A percentile compares a stretch with the other conserved stretches of the same genome.
phyloP scores from a whole-genome alignment of 2,113 vertebrate genomes.

The Crocuta crocuta region DNA sequence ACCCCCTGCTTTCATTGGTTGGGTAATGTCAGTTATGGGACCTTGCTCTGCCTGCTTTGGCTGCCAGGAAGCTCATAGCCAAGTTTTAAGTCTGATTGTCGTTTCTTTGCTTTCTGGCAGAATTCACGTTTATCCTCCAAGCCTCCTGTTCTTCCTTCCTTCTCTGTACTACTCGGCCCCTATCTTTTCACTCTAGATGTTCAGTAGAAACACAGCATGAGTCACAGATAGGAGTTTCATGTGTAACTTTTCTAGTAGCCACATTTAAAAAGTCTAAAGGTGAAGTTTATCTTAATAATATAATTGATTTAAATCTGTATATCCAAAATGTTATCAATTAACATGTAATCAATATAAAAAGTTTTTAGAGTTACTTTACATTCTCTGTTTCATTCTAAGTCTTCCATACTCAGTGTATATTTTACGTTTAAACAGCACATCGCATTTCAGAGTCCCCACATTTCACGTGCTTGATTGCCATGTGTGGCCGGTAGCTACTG shows the following conservation, averaged over 20 bases:
- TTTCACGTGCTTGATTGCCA: not conserved
- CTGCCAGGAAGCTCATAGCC: not conserved
- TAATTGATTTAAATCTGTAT: slow-evolving; percentile 3
- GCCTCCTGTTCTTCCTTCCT: not conserved
- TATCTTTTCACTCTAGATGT: not conserved
- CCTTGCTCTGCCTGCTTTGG: not conserved
- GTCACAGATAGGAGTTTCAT: not conserved
- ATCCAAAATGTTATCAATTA: slow-evolving; percentile 1
- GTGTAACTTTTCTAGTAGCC: not conserved
- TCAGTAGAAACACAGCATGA: not conserved
- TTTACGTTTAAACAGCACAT: not conserved
- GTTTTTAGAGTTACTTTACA: not conserved
- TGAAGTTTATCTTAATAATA: slow-evolving; percentile 35
- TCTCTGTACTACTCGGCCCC: not conserved
- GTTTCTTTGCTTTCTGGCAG: not conserved
- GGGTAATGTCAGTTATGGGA: not conserved
- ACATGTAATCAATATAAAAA: slow-evolving; percentile 13
- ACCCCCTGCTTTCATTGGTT: not conserved
- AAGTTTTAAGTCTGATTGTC: not conserved
- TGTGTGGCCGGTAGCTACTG: not conserved
- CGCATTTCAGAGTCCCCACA: not conserved
- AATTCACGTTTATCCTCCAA: not conserved
- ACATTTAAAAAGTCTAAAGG: not conserved
- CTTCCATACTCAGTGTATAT: not conserved
- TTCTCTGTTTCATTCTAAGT: slow-evolving; percentile 7